Evolutionary conservation across 1,140 invertebrate genomes (phyloP).

Genomic region (Drosophila pseudoananassae): DNA sequence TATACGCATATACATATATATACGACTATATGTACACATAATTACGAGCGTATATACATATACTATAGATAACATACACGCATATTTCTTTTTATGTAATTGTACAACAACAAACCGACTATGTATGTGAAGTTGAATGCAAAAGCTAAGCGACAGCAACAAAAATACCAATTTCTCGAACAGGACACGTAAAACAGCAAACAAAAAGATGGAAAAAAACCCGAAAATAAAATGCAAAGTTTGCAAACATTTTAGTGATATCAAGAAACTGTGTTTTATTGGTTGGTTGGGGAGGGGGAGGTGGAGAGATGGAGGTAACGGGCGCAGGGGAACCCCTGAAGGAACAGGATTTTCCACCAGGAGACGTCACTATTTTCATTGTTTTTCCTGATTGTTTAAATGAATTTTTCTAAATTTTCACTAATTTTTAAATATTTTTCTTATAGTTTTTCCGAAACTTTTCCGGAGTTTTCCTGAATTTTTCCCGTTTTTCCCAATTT

Average conservation of each 20-base stretch:
- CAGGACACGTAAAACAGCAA: slow-evolving; percentile 12
- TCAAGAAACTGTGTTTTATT: slow-evolving; percentile 6
- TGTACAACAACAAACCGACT: slow-evolving; percentile 53
- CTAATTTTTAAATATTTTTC: too few species aligned
- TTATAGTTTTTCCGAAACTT: too few species aligned
- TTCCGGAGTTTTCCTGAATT: too few species aligned
- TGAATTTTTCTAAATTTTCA: too few species aligned
- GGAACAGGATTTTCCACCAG: too few species aligned
- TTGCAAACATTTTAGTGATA: slow-evolving; percentile 69
- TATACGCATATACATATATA: slow-evolving; percentile 34
- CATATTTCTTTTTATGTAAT: slow-evolving; percentile 59
- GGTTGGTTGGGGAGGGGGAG: too few species aligned
- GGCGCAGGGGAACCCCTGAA: too few species aligned
- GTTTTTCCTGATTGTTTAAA: too few species aligned
- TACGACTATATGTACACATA: slow-evolving; percentile 29
- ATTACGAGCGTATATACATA: slow-evolving; percentile 28
- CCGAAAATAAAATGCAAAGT: slow-evolving; percentile 56
- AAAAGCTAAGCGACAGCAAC: slow-evolving; percentile 26
- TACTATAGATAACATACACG: slow-evolving; percentile 22
- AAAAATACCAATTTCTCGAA: slow-evolving; percentile 22
- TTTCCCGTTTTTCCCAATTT: too few species aligned
- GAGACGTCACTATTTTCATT: too few species aligned
- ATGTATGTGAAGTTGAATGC: slow-evolving; percentile 41
- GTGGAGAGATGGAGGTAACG: too few species aligned
- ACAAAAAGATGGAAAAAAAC: slow-evolving; percentile 10